Evolutionary conservation across 2,888 invertebrate genomes (phyloP), one percentile per base, ranked within the genome.

Genomic region (Agriotes lineatus): DNA sequence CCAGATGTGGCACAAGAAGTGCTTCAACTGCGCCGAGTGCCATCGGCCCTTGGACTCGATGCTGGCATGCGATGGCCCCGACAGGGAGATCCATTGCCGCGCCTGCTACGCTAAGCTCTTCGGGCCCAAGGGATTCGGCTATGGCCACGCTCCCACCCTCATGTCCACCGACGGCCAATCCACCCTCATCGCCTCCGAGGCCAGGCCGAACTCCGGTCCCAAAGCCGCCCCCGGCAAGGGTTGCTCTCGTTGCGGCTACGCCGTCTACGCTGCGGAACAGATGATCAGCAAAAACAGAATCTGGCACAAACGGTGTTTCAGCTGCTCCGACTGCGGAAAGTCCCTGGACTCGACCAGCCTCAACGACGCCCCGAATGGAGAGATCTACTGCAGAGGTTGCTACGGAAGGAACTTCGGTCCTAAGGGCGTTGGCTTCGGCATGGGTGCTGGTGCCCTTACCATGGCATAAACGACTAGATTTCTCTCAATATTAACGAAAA

Each of bases 231-330:
- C 82, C 2, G 94, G 93, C 7, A 88, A 91, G 75, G 95, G 95
- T 16, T 96, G 96, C 83, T 91, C 91, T 10, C 90, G 96, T 60
- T 97, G 96, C 85, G 94, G 95, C 18, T 96, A 91, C 85, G 91
- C 93, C 57, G 97, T 98, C 1, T 98, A 94, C 85, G 96, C 96
- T 76, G 98, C 98, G 62, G 98, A 98, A 88, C 95, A 96, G 85
- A 96, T 96, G 93, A 90, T 96, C 86, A 96, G 96, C 86, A 96
- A 95, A 87, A 94, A 93, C 85, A 91, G 93, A 82, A 87, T 93
- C 80, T 96, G 95, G 95, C 97, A 98, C 87, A 96, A 92, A 85
- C 79, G 82, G 77, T 97, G 97, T 88, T 97, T 97, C 90, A 92
- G 92, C 85, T 97, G 97, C 85, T 90, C 90, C 58, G 94, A 93